A percentile compares a stretch with the other conserved stretches of the same genome.
Conservation (phyloP, 2,113 vertebrate genomes). For the Antennarius striatus region DNA sequence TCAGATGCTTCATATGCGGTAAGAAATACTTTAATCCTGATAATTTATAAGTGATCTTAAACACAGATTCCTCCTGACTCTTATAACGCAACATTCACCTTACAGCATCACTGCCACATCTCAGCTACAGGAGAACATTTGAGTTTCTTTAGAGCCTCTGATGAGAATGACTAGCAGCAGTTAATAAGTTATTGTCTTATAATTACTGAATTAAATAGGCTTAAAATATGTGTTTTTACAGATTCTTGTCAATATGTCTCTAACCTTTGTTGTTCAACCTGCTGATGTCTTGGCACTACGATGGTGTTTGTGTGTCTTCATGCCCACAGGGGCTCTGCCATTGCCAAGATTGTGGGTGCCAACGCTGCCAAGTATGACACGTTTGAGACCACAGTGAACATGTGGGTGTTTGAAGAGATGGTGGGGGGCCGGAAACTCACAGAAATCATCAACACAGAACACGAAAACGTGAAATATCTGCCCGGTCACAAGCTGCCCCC, state of each 20-base stretch:
- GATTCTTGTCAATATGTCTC: no score
- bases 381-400: slow-evolving; percentile 88
- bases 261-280: neutral
- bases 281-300: neutral
- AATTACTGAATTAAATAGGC: no score
- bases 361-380: slow-evolving; percentile 83
- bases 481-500: slow-evolving; percentile 92
- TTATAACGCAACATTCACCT: no score
- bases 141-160: no score
- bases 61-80: no score
- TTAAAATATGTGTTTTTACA: no score
- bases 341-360: slow-evolving; percentile 92
- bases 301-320: neutral
- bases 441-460: slow-evolving; percentile 94
- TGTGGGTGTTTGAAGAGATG: slow-evolving; percentile 98
- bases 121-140: no score
- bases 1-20: neutral
- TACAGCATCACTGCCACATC: no score
- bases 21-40: neutral
- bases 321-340: slow-evolving; percentile 90
- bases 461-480: slow-evolving; percentile 95
- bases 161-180: no score
- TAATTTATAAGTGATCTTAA: no score
- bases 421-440: slow-evolving; percentile 86
- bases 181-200: no score